A percentile compares a stretch with the other conserved stretches of the same genome.
Evolutionary conservation across 2,113 vertebrate species (phyloP).

Genomic region (Elgaria multicarinata): DNA sequence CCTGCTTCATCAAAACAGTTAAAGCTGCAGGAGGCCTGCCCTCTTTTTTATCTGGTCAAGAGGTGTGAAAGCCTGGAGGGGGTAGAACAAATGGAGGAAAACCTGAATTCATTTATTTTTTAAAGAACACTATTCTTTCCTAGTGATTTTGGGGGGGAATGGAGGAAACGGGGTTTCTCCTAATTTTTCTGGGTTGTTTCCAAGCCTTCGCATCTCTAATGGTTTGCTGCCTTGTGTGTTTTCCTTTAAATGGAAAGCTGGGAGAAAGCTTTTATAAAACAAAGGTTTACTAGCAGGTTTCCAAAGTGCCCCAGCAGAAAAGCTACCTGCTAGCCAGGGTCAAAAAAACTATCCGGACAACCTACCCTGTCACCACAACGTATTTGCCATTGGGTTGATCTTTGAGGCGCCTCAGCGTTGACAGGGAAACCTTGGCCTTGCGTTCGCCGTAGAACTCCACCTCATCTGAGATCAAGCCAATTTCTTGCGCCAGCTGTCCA

Average conservation of each 20-base stretch:
- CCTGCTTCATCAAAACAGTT: too few relatives aligned
- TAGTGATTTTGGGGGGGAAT: too few relatives aligned
- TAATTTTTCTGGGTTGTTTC: too few relatives aligned
- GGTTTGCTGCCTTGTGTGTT: not conserved
- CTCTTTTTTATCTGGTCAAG: too few relatives aligned
- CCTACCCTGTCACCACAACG: conserved; percentile 94
- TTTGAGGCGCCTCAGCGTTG: conserved; percentile 84
- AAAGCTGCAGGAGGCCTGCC: too few relatives aligned
- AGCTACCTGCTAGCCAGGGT: not conserved
- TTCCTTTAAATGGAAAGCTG: not conserved
- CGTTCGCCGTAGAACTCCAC: conserved; percentile 92
- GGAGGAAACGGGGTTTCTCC: too few relatives aligned
- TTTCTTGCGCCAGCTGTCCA: conserved; percentile 83
- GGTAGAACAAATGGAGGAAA: too few relatives aligned
- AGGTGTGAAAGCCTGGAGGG: too few relatives aligned
- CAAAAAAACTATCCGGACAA: not conserved
- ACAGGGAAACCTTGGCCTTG: conserved; percentile 93
- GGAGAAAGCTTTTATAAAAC: not conserved
- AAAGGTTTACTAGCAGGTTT: not conserved
- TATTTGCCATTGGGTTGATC: conserved; percentile 92
- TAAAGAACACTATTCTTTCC: too few relatives aligned
- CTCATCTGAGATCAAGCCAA: conserved; percentile 90
- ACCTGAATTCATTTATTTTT: too few relatives aligned
- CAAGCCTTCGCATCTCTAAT: not conserved
- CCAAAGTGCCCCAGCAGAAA: not conserved